Conservation (phyloP, 2,113 vertebrate genomes). For the Leiothrix lutea region DNA sequence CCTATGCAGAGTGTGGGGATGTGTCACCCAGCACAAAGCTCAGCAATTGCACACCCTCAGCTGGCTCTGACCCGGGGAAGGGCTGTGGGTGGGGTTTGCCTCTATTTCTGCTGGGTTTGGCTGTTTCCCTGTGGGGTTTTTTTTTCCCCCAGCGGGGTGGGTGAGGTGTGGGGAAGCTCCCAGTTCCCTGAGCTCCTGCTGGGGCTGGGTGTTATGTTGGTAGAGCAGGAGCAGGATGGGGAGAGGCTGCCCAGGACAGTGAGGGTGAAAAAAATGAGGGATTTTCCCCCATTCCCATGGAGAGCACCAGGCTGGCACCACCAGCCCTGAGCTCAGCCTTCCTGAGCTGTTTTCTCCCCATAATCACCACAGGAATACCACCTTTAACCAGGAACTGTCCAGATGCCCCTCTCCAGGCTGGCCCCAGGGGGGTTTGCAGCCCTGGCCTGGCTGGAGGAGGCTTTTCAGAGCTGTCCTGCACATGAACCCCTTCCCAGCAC, state of each 20-base stretch:
- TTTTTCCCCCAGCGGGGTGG: neutral
- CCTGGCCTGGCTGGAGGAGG: neutral
- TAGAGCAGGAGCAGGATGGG: neutral
- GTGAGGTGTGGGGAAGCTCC: accelerated
- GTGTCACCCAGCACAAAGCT: neutral
- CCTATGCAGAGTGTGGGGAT: neutral
- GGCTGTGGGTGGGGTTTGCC: accelerated
- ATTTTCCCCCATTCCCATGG: accelerated
- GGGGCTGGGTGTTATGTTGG: too few species aligned
- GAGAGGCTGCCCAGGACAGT: neutral
- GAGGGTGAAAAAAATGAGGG: neutral
- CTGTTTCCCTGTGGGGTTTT: accelerated
- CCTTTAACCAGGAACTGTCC: neutral
- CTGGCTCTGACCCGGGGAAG: accelerated
- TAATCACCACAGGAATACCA: accelerated
- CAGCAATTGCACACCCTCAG: neutral
- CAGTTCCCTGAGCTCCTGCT: accelerated
- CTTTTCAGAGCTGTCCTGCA: neutral
- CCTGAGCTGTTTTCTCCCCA: neutral
- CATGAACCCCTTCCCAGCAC: constrained; percentile 13
- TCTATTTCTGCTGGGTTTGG: accelerated
- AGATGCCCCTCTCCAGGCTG: neutral
- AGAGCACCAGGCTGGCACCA: neutral
- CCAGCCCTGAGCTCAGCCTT: neutral
- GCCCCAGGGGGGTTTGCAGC: accelerated